Conservation (phyloP, 1,140 invertebrate genomes). For the Gonioctena quinquepunctata region DNA sequence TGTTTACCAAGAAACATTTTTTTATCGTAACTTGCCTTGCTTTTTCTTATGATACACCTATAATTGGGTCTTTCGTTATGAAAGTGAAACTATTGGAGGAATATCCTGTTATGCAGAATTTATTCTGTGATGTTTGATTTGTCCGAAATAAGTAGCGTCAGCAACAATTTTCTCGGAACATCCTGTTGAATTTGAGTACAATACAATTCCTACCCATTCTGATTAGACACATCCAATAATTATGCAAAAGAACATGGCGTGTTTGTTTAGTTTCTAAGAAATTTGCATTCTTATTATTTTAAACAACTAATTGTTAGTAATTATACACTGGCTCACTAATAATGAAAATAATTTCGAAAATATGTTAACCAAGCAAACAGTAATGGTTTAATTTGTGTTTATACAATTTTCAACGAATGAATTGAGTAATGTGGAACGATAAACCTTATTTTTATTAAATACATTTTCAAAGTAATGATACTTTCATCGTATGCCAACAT, state of each 20-base stretch:
- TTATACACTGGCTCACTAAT: neutral
- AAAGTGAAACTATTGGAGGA: too few species aligned
- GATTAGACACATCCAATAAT: conserved; percentile 1
- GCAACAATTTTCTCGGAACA: neutral
- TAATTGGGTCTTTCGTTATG: too few species aligned
- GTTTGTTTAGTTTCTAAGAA: conserved; percentile 5
- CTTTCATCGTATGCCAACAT: too few species aligned
- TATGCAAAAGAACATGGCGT: conserved; percentile 1
- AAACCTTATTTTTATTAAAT: too few species aligned
- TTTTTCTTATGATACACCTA: too few species aligned
- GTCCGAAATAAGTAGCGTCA: neutral
- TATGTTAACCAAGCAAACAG: neutral
- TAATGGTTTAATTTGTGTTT: neutral
- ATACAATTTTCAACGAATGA: neutral
- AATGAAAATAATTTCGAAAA: neutral
- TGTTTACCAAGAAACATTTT: too few species aligned
- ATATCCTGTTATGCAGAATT: too few species aligned
- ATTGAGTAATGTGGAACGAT: too few species aligned
- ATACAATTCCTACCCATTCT: neutral
- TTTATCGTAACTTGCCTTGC: too few species aligned
- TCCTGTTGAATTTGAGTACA: neutral
- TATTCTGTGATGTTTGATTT: neutral
- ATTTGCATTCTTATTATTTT: neutral
- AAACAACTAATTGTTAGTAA: conserved; percentile 8
- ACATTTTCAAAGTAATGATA: too few species aligned